A percentile compares a stretch with the other conserved stretches of the same genome.
phyloP scores from a whole-genome alignment of 2,797 vertebrate species.

The Coregonus suidteri region DNA sequence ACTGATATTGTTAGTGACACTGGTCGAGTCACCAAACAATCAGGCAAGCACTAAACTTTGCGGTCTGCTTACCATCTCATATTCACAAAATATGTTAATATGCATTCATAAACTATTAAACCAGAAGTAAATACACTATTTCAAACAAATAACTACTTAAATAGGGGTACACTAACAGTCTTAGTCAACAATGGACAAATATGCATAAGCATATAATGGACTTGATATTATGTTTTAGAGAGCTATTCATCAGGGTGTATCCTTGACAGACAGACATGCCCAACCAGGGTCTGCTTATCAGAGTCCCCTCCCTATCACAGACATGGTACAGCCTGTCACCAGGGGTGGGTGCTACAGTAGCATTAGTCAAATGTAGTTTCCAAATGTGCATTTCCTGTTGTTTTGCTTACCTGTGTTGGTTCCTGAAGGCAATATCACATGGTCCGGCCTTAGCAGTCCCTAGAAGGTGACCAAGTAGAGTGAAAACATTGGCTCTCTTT shows the following conservation, averaged over 20 bases:
- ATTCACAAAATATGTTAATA: not conserved
- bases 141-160: not conserved
- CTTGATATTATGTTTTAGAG: not conserved
- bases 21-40: not conserved
- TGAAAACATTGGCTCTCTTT: not conserved
- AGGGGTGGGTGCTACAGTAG: not conserved
- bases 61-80: not conserved
- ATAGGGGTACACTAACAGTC: not conserved
- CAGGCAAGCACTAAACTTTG: not conserved
- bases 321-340: not conserved
- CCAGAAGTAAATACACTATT: not conserved
- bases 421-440: conserved; percentile 31
- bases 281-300: not conserved
- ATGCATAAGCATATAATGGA: not conserved
- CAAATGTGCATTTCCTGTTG: not conserved
- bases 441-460: conserved; percentile 37
- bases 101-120: not conserved
- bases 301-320: not conserved
- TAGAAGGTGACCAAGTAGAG: not conserved
- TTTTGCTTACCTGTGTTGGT: conserved; percentile 31
- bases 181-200: not conserved
- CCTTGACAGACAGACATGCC: not conserved
- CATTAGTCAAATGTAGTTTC: too few relatives aligned
- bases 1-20: not conserved
- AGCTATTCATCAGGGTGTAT: too few relatives aligned